A percentile compares a stretch with the other conserved stretches of the same genome.
phyloP scores from a whole-genome alignment of 2,888 invertebrate species.

The Drosophila anomalata region DNA sequence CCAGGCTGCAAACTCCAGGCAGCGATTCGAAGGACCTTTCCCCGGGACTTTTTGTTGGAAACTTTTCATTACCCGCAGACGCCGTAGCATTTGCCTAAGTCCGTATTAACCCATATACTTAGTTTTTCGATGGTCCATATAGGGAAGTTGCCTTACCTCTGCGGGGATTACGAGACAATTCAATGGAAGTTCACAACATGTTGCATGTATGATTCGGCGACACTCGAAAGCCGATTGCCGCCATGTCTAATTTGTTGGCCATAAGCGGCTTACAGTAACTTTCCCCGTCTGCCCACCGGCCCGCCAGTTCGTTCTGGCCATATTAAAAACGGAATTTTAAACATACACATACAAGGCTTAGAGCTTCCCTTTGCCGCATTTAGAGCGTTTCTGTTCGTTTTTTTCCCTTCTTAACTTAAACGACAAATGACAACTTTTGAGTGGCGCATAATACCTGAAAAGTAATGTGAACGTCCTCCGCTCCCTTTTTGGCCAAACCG shows the following conservation, averaged over 20 bases:
- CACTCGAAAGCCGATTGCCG: constrained; percentile 50
- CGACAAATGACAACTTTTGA: constrained; percentile 42
- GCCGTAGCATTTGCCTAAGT: constrained; percentile 42
- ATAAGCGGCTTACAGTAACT: constrained; percentile 68
- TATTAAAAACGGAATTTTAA: constrained; percentile 69
- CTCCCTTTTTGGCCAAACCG: constrained; percentile 9
- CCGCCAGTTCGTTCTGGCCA: constrained; percentile 27
- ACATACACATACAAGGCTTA: constrained; percentile 26
- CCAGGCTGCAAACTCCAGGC: constrained; percentile 21
- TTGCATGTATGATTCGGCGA: constrained; percentile 37
- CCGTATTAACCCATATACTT: constrained; percentile 41
- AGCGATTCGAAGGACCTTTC: constrained; percentile 21
- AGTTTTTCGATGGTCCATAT: constrained; percentile 1
- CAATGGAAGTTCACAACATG: constrained; percentile 32
- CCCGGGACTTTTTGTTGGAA: constrained; percentile 12
- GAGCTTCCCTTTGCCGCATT: constrained; percentile 8
- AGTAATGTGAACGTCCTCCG: constrained; percentile 25
- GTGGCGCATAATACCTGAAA: constrained; percentile 54
- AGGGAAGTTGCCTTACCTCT: constrained; percentile 20
- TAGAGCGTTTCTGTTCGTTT: not conserved
- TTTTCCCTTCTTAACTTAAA: constrained; percentile 16
- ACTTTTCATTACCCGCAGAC: not conserved
- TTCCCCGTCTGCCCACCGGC: constrained; percentile 8
- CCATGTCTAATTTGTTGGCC: constrained; percentile 64
- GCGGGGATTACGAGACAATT: constrained; percentile 27